These are phyloP conservation scores for Ptychadena robeensis DNA, from an alignment of 2,797 vertebrate genomes.

Conservation along the genomic window DNA sequence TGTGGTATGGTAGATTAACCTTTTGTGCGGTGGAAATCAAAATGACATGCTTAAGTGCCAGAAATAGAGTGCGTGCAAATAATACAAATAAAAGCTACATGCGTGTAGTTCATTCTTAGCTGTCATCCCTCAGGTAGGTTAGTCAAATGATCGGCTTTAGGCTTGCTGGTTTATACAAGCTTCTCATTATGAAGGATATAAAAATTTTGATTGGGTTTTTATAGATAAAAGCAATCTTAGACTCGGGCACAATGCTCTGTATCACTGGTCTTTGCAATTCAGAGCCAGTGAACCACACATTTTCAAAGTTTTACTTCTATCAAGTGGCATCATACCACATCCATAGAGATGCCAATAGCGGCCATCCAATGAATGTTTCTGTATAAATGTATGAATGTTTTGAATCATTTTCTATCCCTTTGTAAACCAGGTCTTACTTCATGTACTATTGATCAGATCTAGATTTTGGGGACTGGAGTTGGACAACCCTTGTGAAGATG, in stretches of 20 bases:
- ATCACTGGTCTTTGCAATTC: too few relatives aligned
- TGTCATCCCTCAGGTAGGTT: background rate
- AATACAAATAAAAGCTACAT: background rate
- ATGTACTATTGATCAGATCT: too few relatives aligned
- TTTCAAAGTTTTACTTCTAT: background rate
- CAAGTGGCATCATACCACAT: background rate
- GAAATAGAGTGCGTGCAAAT: background rate
- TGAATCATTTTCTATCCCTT: too few relatives aligned
- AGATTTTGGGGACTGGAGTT: too few relatives aligned
- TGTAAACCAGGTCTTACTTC: too few relatives aligned
- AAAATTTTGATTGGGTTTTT: too few relatives aligned
- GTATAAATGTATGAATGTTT: too few relatives aligned
- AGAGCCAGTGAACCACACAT: too few relatives aligned
- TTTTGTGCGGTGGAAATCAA: background rate
- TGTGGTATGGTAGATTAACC: constrained; percentile 8
- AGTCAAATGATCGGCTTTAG: too few relatives aligned
- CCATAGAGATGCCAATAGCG: background rate
- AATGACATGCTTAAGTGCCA: background rate
- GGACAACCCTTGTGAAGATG: background rate
- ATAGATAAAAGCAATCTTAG: too few relatives aligned
- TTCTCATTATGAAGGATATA: background rate
- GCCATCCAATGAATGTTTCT: background rate
- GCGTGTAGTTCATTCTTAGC: background rate
- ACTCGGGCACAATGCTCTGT: too few relatives aligned
- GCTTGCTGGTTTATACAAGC: background rate